Evolutionary conservation across 2,797 vertebrate species (phyloP).

Genomic region (Takifugu ocellatus): DNA sequence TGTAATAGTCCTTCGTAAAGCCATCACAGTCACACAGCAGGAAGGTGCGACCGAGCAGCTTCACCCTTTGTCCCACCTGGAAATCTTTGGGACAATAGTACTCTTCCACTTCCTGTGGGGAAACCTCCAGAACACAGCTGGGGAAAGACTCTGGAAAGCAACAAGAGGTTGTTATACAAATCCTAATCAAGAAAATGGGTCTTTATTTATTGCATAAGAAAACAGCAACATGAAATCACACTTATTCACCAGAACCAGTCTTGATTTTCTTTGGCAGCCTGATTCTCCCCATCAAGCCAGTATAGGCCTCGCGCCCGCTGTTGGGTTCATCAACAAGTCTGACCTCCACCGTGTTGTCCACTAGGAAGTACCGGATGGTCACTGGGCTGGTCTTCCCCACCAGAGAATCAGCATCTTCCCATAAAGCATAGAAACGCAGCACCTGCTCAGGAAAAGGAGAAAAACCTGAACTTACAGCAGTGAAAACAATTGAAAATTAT

Average conservation of each 20-base stretch:
- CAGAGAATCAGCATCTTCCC: constrained; percentile 77
- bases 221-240: not conserved
- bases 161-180: too few relatives aligned
- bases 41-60: constrained; percentile 81
- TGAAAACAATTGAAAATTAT: not conserved
- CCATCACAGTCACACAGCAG: constrained; percentile 85
- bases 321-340: constrained; percentile 82
- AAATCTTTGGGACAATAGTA: constrained; percentile 90
- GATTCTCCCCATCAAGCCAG: constrained; percentile 82
- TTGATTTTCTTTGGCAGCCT: constrained; percentile 80
- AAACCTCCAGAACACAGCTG: constrained; percentile 87
- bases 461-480: not conserved
- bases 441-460: constrained; percentile 71
- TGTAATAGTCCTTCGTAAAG: constrained; percentile 85
- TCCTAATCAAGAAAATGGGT: constrained; percentile 40
- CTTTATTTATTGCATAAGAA: too few relatives aligned
- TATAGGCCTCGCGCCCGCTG: constrained; percentile 84
- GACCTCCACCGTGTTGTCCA: constrained; percentile 88
- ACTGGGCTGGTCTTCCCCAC: constrained; percentile 75
- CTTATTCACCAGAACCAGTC: constrained; percentile 44
- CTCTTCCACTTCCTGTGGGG: constrained; percentile 83
- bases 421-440: constrained; percentile 85
- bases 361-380: constrained; percentile 87
- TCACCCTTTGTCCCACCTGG: constrained; percentile 79
- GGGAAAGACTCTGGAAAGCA: constrained; percentile 80